Evolutionary conservation across 2,888 invertebrate species (phyloP), one percentile per base, ranked within the genome.

Genomic region (Biston betularia): DNA sequence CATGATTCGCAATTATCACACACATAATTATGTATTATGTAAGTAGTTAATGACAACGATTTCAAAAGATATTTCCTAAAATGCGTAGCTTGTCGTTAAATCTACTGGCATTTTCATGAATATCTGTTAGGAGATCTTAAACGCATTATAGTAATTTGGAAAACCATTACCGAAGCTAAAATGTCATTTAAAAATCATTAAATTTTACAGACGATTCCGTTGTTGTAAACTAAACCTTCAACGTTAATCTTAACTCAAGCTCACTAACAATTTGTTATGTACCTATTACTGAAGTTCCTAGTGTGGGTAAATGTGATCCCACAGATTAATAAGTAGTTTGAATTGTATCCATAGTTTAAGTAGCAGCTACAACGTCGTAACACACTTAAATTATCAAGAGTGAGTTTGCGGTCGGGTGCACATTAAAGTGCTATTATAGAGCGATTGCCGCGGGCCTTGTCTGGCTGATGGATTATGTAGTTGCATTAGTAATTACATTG

Each of bases 311-410:
- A 52, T 59, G 55, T 54, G 54, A 62, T 40, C 50, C 9, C 54
- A 54, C 50, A 59, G 67, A 55, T 50, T 24, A 63, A 59, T 61
- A 38, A 56, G 34, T 48, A 57, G 57, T 45, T 54, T 38, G 63
- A 50, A 56, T 55, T 42, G 59, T 59, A 56, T 49, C 48, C 58
- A 24, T 34, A 68, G 67, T 14, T 42, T 57, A 57, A 33, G 38
- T 38, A 46, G 55, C 35, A 68, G 70, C 61, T 66, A 38, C 56
- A 40, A 80, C 80, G 80, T 15, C 38, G 76, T 82, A 84, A 83
- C 82, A 80, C 81, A 83, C 82, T 88, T 85, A 86, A 87, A 87
- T 89, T 86, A 89, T 89, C 89, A 89, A 85, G 81, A 86, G 83
- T 75, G 82, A 84, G 86, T 84, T 81, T 78, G 84, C 81, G 85